phyloP scores from a whole-genome alignment of 2,797 vertebrate genomes.

The Taeniopygia guttata region DNA sequence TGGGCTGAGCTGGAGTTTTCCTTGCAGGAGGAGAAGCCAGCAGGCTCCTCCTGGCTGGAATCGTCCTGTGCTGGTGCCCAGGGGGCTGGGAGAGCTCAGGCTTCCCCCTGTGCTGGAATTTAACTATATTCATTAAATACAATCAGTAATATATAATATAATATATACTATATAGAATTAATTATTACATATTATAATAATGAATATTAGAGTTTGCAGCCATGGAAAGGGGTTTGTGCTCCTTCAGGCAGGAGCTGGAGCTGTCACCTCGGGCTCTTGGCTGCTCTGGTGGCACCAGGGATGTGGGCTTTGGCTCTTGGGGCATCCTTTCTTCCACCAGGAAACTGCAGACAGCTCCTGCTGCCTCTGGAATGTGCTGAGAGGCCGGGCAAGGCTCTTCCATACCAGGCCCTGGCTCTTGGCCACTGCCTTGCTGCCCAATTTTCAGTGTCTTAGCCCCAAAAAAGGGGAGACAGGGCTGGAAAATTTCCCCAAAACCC shows the following conservation, averaged over 20 bases:
- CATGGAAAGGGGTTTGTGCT: no score
- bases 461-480: background rate
- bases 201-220: no score
- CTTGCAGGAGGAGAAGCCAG: no score
- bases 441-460: background rate
- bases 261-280: background rate
- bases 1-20: no score
- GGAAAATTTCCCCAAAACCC: background rate
- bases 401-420: accelerated
- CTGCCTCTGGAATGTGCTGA: background rate
- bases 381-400: background rate
- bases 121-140: no score
- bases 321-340: background rate
- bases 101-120: no score
- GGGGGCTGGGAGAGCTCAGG: no score
- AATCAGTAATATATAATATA: no score
- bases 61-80: no score
- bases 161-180: no score
- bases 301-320: background rate
- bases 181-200: no score
- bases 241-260: background rate
- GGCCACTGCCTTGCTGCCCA: background rate
- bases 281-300: background rate
- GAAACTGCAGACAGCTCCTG: background rate
- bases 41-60: no score